Evolutionary conservation across 1,140 invertebrate genomes (phyloP), one percentile per base, ranked within the genome.

Genomic region (Eriocheir sinensis): DNA sequence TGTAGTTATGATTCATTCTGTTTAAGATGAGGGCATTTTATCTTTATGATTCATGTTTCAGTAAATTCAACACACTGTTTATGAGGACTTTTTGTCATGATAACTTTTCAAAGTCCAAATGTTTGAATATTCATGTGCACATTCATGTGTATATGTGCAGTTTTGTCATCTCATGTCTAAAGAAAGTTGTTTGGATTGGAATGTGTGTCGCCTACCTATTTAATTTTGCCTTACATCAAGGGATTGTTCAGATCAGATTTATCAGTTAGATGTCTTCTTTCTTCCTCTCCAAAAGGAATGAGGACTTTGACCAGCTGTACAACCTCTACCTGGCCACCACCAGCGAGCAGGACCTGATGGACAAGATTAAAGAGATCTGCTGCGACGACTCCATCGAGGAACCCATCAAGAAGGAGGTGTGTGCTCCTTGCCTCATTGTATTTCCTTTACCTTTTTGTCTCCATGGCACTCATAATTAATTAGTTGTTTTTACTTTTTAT

Each of bases 351-450:
- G 95, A 95, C 79, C 89, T 95, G 8, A 90, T 95, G 95, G 95
- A 95, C 21, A 95, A 95, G 89, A 95, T 95, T 40, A 93, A 94
- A 17, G 95, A 95, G 38, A 95, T 95, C 21, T 95, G 95, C 81
- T 95, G 95, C 80, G 95, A 95, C 89, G 95, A 95, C 30, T 88
- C 92, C 15, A 93, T 95, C 79, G 95, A 94, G 44, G 92, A 95
- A 34, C 95, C 95, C 17, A 94, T 95, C 79, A 95, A 95, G 89
- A 95, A 95, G 88, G 95, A 95, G n/a, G 95, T 95, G 34, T 80
- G 89, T 86, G 15, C 8, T 3, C 72, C 9, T 3, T 83, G 12
- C 9, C 12, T 40, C 27, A 0, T 15, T 89, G 3, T 36, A 9
- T 41, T 86, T 27, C 38, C 6, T 21, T 38, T 72, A 27, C 40